Evolutionary conservation across 2,113 vertebrate genomes (phyloP).

Genomic region (Hippoglossus stenolepis): DNA sequence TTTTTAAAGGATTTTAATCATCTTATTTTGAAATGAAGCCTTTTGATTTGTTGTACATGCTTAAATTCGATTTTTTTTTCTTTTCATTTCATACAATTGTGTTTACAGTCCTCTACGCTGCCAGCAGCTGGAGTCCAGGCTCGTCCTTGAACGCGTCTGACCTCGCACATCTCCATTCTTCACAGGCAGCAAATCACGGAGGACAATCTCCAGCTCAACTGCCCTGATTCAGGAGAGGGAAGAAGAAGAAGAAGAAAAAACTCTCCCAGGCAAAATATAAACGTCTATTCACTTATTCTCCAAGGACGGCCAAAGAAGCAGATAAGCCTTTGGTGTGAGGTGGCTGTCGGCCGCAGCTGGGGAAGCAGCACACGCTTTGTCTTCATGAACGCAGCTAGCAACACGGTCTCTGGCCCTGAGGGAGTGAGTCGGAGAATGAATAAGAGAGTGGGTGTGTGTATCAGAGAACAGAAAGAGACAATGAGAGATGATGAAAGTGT

Average conservation of each 20-base stretch:
- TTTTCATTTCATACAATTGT: not conserved
- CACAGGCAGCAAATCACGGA: constrained; percentile 46
- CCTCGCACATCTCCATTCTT: constrained; percentile 50
- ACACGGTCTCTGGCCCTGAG: constrained; percentile 18
- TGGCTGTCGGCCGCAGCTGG: constrained; percentile 28
- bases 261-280: constrained; percentile 39
- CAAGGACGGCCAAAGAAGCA: constrained; percentile 46
- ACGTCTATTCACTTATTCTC: constrained; percentile 32
- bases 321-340: constrained; percentile 36
- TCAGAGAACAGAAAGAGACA: constrained; percentile 4
- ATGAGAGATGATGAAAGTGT: constrained; percentile 41
- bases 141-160: constrained; percentile 56
- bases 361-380: constrained; percentile 34
- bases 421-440: constrained; percentile 14
- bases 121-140: constrained; percentile 5
- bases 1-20: not conserved
- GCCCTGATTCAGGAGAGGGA: constrained; percentile 7
- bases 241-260: constrained; percentile 8
- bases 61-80: not conserved
- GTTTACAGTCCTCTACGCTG: constrained; percentile 7
- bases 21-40: not conserved
- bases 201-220: constrained; percentile 25
- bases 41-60: not conserved
- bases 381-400: constrained; percentile 6
- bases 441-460: constrained; percentile 5